phyloP scores from a whole-genome alignment of 2,888 invertebrate genomes.

The Magallana nippona region DNA sequence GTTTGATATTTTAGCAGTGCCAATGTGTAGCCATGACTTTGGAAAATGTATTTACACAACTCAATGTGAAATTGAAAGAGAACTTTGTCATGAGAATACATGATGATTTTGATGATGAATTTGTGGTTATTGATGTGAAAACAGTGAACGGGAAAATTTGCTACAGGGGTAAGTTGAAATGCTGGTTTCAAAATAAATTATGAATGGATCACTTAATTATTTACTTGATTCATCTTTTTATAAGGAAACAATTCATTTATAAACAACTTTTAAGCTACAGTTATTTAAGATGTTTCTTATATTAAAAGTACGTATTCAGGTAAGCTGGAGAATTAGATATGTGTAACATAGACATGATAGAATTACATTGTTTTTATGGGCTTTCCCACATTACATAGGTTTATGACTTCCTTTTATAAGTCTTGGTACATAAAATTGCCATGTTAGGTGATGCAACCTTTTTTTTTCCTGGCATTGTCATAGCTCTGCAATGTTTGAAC shows the following conservation, averaged over 20 bases:
- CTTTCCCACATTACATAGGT: no score
- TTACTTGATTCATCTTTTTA: neutral
- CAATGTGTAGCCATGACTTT: neutral
- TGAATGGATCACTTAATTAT: neutral
- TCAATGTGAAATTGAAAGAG: constrained; percentile 32
- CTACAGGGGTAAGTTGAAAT: constrained; percentile 1
- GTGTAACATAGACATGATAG: no score
- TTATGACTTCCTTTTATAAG: no score
- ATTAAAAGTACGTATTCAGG: neutral
- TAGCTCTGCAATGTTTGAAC: neutral
- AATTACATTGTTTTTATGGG: no score
- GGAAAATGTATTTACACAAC: constrained; percentile 12
- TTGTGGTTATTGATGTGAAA: constrained; percentile 37
- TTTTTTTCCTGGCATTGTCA: no score
- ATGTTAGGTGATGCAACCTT: no score
- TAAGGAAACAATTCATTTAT: neutral
- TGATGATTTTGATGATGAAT: constrained; percentile 21
- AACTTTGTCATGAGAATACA: constrained; percentile 19
- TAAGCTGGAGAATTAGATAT: no score
- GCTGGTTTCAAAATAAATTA: neutral
- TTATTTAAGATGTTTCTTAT: neutral
- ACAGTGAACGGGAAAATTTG: constrained; percentile 1
- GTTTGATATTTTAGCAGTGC: no score
- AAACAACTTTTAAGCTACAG: no score
- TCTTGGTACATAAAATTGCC: no score